phyloP scores from a whole-genome alignment of 2,113 vertebrate species.

The Hippocampus mohnikei region DNA sequence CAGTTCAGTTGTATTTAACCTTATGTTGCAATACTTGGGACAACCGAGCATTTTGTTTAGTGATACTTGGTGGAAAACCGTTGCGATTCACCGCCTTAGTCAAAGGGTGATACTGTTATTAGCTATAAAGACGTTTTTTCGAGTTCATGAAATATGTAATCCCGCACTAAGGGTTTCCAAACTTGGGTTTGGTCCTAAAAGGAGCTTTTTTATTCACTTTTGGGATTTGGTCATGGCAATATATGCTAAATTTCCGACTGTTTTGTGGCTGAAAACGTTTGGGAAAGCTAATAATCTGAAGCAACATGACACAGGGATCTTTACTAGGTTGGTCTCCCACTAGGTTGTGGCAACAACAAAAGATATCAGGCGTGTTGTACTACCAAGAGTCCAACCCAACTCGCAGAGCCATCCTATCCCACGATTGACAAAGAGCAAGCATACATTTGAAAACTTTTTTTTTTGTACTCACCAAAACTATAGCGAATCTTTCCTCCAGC shows the following conservation, averaged over 20 bases:
- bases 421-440: conserved; percentile 41
- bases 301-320: background rate
- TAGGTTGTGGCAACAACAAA: conserved; percentile 46
- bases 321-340: background rate
- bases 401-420: conserved; percentile 58
- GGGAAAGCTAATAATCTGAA: background rate
- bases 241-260: background rate
- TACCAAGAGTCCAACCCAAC: conserved; percentile 41
- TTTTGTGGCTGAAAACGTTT: background rate
- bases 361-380: conserved; percentile 38
- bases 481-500: conserved; percentile 90
- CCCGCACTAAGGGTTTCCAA: background rate
- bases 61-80: background rate
- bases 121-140: background rate
- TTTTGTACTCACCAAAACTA: conserved; percentile 83
- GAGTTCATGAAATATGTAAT: background rate
- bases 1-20: background rate
- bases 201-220: background rate
- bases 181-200: background rate
- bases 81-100: background rate
- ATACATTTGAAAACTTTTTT: background rate
- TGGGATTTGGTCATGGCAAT: background rate
- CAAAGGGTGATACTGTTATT: background rate
- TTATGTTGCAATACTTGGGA: background rate
- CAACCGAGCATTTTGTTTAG: background rate